Evolutionary conservation across 2,888 invertebrate genomes (phyloP).

Genomic region (Chrysomela aeneicollis): DNA sequence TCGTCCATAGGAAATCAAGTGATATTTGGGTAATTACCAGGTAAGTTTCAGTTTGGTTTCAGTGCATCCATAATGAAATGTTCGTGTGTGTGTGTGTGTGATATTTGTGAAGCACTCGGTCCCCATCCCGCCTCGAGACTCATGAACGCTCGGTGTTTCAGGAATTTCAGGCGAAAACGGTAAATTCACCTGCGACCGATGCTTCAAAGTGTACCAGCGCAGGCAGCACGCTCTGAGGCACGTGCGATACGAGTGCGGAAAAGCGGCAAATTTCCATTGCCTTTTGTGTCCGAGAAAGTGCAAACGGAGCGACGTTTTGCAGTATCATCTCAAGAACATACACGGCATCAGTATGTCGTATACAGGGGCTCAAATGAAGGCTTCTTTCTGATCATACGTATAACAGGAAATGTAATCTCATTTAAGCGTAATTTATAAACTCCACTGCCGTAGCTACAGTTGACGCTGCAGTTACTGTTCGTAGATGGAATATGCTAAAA

Average conservation of each 20-base stretch:
- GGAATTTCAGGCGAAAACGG: not conserved
- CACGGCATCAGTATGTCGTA: constrained; percentile 43
- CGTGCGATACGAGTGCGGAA: constrained; percentile 51
- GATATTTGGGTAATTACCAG: too few relatives aligned
- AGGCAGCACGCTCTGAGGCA: constrained; percentile 60
- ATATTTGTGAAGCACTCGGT: not conserved
- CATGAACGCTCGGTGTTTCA: not conserved
- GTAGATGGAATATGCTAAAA: too few relatives aligned
- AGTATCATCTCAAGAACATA: constrained; percentile 51
- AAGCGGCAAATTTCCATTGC: constrained; percentile 50
- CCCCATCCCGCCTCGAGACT: not conserved
- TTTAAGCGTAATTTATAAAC: too few relatives aligned
- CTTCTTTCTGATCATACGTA: not conserved
- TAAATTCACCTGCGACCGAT: constrained; percentile 19
- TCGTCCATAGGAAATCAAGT: too few relatives aligned
- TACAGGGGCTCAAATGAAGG: not conserved
- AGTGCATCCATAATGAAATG: too few relatives aligned
- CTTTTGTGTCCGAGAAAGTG: constrained; percentile 52
- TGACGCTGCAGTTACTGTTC: too few relatives aligned
- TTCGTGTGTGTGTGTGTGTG: not conserved
- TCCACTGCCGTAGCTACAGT: too few relatives aligned
- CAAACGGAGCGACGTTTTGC: constrained; percentile 50
- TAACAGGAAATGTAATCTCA: too few relatives aligned
- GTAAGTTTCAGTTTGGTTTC: too few relatives aligned
- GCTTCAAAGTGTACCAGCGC: constrained; percentile 17